phyloP scores from a whole-genome alignment of 2,113 vertebrate species.

The Rhineura floridana region DNA sequence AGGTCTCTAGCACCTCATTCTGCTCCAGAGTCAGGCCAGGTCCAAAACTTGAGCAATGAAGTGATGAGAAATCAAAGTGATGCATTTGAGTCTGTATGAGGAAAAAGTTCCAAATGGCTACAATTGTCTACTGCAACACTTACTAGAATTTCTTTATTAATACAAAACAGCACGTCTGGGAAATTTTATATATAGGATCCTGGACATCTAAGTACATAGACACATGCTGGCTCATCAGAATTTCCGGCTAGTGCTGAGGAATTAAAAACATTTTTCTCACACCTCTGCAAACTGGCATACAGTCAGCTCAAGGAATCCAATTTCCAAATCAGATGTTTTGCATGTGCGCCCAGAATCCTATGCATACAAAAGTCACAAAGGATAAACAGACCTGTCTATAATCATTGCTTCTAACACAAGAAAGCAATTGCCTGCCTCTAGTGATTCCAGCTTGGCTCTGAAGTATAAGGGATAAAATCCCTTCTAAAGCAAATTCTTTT shows the following conservation, averaged over 20 bases:
- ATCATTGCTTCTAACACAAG: not conserved
- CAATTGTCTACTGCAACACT: no score
- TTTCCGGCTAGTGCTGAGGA: not conserved
- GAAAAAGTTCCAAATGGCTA: not conserved
- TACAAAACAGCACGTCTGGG: not conserved
- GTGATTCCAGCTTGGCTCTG: not conserved
- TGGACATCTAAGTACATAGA: not conserved
- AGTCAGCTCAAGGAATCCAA: not conserved
- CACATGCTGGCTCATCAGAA: not conserved
- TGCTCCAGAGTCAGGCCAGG: not conserved
- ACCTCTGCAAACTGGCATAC: not conserved
- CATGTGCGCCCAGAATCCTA: not conserved
- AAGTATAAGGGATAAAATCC: not conserved
- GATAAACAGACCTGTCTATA: not conserved
- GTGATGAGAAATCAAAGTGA: not conserved
- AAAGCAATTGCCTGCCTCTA: not conserved
- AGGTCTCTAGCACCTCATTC: not conserved
- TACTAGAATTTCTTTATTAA: not conserved
- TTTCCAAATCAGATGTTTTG: not conserved
- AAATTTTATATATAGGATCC: not conserved
- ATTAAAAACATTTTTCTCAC: not conserved
- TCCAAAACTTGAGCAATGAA: not conserved
- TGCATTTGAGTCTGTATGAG: not conserved
- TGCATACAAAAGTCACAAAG: not conserved
- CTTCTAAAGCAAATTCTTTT: conserved; percentile 9